phyloP scores from a whole-genome alignment of 2,797 vertebrate species.

The Choloepus didactylus region DNA sequence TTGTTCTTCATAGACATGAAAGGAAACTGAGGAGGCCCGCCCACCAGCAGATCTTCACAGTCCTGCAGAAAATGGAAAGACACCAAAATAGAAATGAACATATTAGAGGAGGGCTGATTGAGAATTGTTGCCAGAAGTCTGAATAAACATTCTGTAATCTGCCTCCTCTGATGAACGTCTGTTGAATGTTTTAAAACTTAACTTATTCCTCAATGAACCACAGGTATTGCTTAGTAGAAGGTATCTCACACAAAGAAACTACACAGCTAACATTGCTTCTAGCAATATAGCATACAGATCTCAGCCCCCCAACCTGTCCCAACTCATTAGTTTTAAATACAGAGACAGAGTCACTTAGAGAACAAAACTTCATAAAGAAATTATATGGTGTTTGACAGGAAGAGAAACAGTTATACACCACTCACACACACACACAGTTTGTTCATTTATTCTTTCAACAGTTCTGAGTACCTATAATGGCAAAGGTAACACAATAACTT shows the following conservation, averaged over 20 bases:
- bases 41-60: not conserved
- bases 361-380: not conserved
- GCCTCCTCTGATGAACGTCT: not conserved
- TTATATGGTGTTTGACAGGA: not conserved
- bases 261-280: not conserved
- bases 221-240: not conserved
- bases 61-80: not conserved
- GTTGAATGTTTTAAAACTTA: not conserved
- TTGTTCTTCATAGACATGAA: not conserved
- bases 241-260: not conserved
- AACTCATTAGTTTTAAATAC: not conserved
- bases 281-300: rapidly evolving
- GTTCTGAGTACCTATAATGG: not conserved
- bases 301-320: rapidly evolving
- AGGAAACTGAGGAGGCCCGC: not conserved
- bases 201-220: constrained; percentile 13
- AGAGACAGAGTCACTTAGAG: not conserved
- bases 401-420: not conserved
- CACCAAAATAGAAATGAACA: constrained; percentile 27
- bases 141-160: not conserved
- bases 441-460: not conserved
- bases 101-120: not conserved
- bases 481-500: not conserved
- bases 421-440: not conserved
- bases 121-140: not conserved